These are phyloP conservation scores for Ceratina australensis DNA, from an alignment of 1,140 invertebrate genomes.

Conservation along the genomic window DNA sequence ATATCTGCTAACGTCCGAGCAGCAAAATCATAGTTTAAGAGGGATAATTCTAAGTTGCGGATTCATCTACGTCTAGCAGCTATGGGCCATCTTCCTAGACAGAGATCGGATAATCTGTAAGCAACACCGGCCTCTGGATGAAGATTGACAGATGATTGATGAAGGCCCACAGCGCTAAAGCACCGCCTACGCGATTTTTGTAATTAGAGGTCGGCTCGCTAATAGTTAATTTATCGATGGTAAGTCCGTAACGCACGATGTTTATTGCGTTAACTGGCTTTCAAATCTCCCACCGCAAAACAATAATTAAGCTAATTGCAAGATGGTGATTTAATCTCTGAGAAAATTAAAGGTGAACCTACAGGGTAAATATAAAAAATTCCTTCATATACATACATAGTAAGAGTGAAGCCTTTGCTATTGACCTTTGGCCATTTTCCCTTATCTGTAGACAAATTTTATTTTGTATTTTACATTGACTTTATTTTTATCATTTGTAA, in stretches of 20 bases:
- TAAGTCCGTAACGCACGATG: conserved; percentile 8
- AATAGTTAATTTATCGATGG: conserved; percentile 51
- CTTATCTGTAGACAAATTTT: no score
- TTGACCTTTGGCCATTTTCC: no score
- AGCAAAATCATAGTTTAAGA: background rate
- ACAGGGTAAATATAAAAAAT: background rate
- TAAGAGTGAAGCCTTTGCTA: no score
- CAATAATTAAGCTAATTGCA: conserved; percentile 3
- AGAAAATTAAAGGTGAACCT: background rate
- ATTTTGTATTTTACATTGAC: no score
- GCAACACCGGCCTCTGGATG: conserved; percentile 26
- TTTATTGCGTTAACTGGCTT: conserved; percentile 5
- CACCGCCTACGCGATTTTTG: conserved; percentile 57
- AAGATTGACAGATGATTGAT: conserved; percentile 61
- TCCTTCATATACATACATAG: background rate
- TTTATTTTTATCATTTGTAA: no score
- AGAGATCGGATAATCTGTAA: conserved; percentile 49
- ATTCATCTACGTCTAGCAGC: conserved; percentile 44
- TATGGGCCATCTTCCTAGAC: conserved; percentile 38
- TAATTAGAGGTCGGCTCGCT: conserved; percentile 56
- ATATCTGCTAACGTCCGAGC: background rate
- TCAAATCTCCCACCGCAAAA: background rate
- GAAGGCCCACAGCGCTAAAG: conserved; percentile 54
- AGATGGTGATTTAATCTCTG: background rate
- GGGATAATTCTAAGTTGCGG: conserved; percentile 25